These are phyloP conservation scores for Hoplias malabaricus DNA, from an alignment of 2,113 vertebrate genomes.

Conservation along the genomic window DNA sequence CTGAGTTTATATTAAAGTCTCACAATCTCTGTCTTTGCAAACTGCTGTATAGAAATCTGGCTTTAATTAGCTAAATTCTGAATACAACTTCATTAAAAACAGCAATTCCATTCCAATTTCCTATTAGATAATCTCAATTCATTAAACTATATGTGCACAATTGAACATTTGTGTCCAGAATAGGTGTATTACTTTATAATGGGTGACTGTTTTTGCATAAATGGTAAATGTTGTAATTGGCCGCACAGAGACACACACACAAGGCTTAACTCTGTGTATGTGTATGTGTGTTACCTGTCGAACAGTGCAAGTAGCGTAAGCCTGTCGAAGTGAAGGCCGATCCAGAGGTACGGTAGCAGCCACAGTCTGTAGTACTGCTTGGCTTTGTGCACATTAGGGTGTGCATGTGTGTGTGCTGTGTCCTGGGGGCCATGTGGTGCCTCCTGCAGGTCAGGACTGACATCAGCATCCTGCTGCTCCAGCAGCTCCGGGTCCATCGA, in stretches of 20 bases:
- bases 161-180: no score
- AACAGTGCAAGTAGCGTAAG: conserved; percentile 96
- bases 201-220: no score
- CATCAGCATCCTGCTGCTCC: conserved; percentile 92
- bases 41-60: no score
- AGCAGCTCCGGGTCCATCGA: conserved; percentile 94
- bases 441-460: conserved; percentile 93
- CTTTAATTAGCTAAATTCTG: no score
- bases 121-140: no score
- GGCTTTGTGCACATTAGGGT: conserved; percentile 75
- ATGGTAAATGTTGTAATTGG: no score
- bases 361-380: conserved; percentile 96
- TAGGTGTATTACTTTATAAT: no score
- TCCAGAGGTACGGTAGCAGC: conserved; percentile 94
- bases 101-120: no score
- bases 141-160: no score
- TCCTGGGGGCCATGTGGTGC: conserved; percentile 83
- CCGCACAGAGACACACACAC: conserved; percentile 27
- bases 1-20: no score
- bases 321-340: conserved; percentile 95
- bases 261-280: background rate
- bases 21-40: no score
- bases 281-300: conserved; percentile 81
- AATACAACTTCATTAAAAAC: no score
- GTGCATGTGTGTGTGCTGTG: conserved; percentile 33